Base-by-base conservation (phyloP, 2,797 vertebrate genomes). In the Salmo trutta region DNA sequence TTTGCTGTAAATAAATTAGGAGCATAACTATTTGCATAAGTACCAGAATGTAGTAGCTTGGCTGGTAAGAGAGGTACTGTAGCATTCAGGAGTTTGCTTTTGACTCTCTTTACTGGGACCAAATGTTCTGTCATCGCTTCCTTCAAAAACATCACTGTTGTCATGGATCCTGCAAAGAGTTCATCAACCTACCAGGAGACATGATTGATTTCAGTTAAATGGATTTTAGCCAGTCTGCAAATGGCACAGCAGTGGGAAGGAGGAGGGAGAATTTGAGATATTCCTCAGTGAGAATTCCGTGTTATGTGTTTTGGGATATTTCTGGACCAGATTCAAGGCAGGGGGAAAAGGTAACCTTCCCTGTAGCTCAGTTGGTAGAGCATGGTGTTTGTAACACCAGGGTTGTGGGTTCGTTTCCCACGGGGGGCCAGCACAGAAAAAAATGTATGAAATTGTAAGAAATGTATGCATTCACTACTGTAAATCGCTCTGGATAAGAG, bases 1-100 rank as follows among this genome's bases (percentile, higher is more conserved):
- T 86, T 69, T 73, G 75, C 84, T 81, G 85, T 86, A 78, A 89
- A 87, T 87, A 90, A 82, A 88, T 90, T 86, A 82, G 76, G 67
- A 81, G 72, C 1, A 3, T 69, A 71, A 53, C 74, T 75, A 83
- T 90, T 88, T 85, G 85, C 82, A 77, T 62, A 83, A 81, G 64
- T 31, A 52, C 36, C 64, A 24, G n/a, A 36, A 53, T n/a, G 31
- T n/a, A n/a, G 36, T 62, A 52, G 75, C 65, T 31, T 71, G 15
- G 29, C 71, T n/a, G 52, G 5, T 7, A 33, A n/a, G n/a, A 29
- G 29, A 27, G 12, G 21, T 36, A 36, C 33, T 36, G 6, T 75
- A 41, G 71, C 41, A 47, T 6, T 36, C 33, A 75, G 36, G 12
- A 12, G 16, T 7, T 19, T 14, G 0, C 6, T 17, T n/a, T 36